Evolutionary conservation across 2,888 invertebrate genomes (phyloP).

Genomic region (Chelonus formosanus): DNA sequence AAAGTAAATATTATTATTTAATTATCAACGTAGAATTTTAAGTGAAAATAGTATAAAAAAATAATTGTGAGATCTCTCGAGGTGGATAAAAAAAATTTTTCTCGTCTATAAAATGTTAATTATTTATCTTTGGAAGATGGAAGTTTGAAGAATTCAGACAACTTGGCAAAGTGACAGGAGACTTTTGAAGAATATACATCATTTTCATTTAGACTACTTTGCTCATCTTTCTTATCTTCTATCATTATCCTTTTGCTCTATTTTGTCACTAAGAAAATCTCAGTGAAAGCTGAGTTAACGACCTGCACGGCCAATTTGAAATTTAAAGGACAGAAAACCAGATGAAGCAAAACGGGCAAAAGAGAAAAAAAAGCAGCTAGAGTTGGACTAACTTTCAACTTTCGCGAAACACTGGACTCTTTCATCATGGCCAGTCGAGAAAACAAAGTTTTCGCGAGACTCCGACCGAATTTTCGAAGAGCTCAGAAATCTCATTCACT

Average conservation of each 20-base stretch:
- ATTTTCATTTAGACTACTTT: too few species aligned
- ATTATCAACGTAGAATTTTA: too few species aligned
- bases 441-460: conserved; percentile 41
- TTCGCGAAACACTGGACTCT: conserved; percentile 29
- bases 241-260: conserved; percentile 5
- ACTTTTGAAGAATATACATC: too few species aligned
- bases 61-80: too few species aligned
- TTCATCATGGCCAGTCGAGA: conserved; percentile 39
- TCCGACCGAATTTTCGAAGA: conserved; percentile 21
- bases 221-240: too few species aligned
- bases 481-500: conserved; percentile 23
- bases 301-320: conserved; percentile 41
- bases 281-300: conserved; percentile 36
- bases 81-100: too few species aligned
- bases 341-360: conserved; percentile 26
- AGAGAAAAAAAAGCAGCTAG: conserved; percentile 12
- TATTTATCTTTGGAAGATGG: too few species aligned
- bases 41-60: too few species aligned
- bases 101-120: too few species aligned
- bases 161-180: too few species aligned
- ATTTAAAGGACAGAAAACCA: conserved; percentile 41
- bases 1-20: too few species aligned
- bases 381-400: conserved; percentile 20
- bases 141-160: too few species aligned
- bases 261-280: conserved; percentile 16